Base-by-base conservation (phyloP, 2,888 invertebrate genomes). In the Calliopum simillimum region DNA sequence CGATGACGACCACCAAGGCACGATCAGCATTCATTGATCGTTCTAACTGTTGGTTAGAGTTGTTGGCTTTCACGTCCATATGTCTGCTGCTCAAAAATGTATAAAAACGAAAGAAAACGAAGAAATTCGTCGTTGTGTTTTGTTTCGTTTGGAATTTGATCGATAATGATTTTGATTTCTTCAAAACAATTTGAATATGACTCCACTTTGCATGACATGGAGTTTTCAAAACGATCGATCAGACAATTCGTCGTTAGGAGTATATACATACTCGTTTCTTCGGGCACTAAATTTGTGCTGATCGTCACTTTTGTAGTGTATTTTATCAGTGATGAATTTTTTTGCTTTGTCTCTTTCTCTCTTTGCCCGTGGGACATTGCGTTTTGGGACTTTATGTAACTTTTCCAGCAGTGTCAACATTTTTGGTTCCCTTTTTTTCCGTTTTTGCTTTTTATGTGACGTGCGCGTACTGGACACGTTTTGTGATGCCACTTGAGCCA, bases 401-500 rank as follows among this genome's bases (percentile, higher is more conserved):
- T 46, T 13, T n/a, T 43, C 16, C 33, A 59, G 19, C 59, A 59
- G 19, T 59, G 59, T 44, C 6, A 19, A 13, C n/a, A 58, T 58
- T 16, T 16, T 16, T 33, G 23, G 16, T 44, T 6, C n/a, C 16
- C 19, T n/a, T 58, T 41, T 21, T 43, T 58, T 23, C n/a, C 21
- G 41, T 33, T 23, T 16, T 59, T 43, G n/a, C 41, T 58, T 25
- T 53, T 19, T 12, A 14, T 13, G 13, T 41, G 21, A 58, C 21
- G 41, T 25, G 33, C 21, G 53, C 53, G n/a, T n/a, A 23, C 25
- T n/a, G 19, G 33, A 16, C 12, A 13, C 44, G 23, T 14, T n/a
- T 55, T 56, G 25, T 47, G 53, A 43, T 44, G 62, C 55, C 55
- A 68, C 51, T 68, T 62, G 53, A 62, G 67, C 49, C 59, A 25